Percentiles rank a stretch among this genome's conserved stretches.
Evolutionary conservation across 2,113 vertebrate genomes (phyloP).

Genomic region (Pseudorhombus dupliciocellatus): DNA sequence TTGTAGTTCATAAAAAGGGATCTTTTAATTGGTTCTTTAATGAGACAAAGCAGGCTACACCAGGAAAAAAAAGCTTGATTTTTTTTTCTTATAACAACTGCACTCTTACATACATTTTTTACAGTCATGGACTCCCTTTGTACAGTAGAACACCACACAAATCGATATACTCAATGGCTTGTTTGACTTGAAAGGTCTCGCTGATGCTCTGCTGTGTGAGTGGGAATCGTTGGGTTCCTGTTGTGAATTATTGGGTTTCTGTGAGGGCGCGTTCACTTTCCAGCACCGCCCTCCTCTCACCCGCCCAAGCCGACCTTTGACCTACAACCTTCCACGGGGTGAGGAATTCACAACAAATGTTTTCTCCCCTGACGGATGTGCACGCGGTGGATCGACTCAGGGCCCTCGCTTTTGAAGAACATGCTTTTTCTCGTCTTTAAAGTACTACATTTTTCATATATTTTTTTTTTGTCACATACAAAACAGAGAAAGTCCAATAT

Average conservation of each 20-base stretch:
- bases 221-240: neutral
- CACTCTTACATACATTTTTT: slow-evolving; percentile 85
- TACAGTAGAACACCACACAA: slow-evolving; percentile 83
- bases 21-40: slow-evolving; percentile 79
- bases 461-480: slow-evolving; percentile 77
- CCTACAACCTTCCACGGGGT: slow-evolving; percentile 71
- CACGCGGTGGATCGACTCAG: slow-evolving; percentile 67
- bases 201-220: slow-evolving; percentile 55
- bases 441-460: slow-evolving; percentile 77
- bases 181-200: slow-evolving; percentile 65
- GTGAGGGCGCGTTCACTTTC: slow-evolving; percentile 52
- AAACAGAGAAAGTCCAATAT: slow-evolving; percentile 83
- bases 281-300: slow-evolving; percentile 56
- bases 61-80: slow-evolving; percentile 71
- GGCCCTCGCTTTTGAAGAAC: slow-evolving; percentile 69
- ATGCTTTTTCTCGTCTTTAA: slow-evolving; percentile 82
- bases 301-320: slow-evolving; percentile 69
- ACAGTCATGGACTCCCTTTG: slow-evolving; percentile 82
- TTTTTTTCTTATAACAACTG: slow-evolving; percentile 82
- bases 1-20: slow-evolving; percentile 73
- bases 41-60: slow-evolving; percentile 85
- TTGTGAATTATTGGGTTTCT: slow-evolving; percentile 38
- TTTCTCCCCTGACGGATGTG: slow-evolving; percentile 79
- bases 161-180: slow-evolving; percentile 84
- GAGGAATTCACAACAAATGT: slow-evolving; percentile 83